Percentiles rank a stretch among this genome's conserved stretches.
These are phyloP conservation scores for Phasia obesa DNA, from an alignment of 2,888 invertebrate species.

Conservation along the genomic window DNA sequence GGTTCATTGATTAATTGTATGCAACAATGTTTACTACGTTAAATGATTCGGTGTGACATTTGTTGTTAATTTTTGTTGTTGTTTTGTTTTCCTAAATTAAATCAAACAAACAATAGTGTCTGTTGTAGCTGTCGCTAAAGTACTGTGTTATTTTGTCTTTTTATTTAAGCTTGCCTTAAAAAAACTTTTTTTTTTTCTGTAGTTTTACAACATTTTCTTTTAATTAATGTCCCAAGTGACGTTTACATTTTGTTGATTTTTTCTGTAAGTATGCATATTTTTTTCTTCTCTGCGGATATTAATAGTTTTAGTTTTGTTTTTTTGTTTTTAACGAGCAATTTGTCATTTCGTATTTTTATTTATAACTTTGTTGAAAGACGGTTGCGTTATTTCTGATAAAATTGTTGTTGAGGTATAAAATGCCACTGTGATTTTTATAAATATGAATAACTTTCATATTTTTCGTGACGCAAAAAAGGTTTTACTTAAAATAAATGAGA, in stretches of 20 bases:
- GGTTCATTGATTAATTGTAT: background rate
- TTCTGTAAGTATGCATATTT: background rate
- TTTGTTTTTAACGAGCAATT: constrained; percentile 78
- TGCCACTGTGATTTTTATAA: constrained; percentile 43
- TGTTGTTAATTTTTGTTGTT: constrained; percentile 11
- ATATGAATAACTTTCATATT: background rate
- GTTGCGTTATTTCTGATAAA: constrained; percentile 34
- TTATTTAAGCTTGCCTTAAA: background rate
- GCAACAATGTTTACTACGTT: constrained; percentile 23
- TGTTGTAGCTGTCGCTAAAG: constrained; percentile 4
- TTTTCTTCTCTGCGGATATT: constrained; percentile 73
- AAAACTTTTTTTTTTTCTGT: background rate
- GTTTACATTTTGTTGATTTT: constrained; percentile 49
- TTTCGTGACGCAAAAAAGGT: background rate
- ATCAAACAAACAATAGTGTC: constrained; percentile 50
- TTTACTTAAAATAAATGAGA: background rate
- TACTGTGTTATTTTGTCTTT: background rate
- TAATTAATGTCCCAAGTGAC: constrained; percentile 64
- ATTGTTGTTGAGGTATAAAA: constrained; percentile 56
- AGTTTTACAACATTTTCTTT: constrained; percentile 40
- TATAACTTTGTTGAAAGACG: background rate
- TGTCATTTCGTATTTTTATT: constrained; percentile 73
- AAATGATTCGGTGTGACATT: constrained; percentile 30
- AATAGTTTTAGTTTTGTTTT: constrained; percentile 75
- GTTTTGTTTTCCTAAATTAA: constrained; percentile 10